Base-by-base conservation (phyloP, 2,888 invertebrate species). In the Calliopum simillimum region DNA sequence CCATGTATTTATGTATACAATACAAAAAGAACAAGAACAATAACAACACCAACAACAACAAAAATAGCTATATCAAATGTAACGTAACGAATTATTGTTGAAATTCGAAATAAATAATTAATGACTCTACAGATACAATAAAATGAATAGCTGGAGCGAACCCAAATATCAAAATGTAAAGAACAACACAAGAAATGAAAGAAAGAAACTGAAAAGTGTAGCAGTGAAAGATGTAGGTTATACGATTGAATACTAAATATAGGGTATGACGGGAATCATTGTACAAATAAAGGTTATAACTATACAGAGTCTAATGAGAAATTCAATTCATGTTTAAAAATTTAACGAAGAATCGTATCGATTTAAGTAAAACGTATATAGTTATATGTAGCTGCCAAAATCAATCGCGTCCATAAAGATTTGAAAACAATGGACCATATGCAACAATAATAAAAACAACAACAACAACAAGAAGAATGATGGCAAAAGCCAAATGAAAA, bases 71-170 rank as follows among this genome's bases (percentile, higher is more conserved):
- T 33, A 6, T 5, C 33, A 8, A 33, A 33, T 25, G 25, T 23
- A 46, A 56, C 56, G 25, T 33, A 25, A 33, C 21, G 13, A 53
- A 53, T 21, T 33, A 33, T 33, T 53, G 53, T 19, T 53, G 53
- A 56, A 56, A 21, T 56, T 56, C 21, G 33, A 63, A 69, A 69
- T 69, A 69, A 69, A 69, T 69, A 69, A 69, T 69, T 69, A 69
- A 69, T 69, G 69, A 62, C 47, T 14, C 56, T 33, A 23, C 8
- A n/a, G 14, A 56, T 23, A 53, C 12, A 21, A 44, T 43, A 16
- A 25, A n/a, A 6, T 21, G 21, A 44, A 43, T 13, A 8, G 33
- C 8, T 19, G 8, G 11, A 44, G 11, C 13, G 23, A 44, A 46
- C 11, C n/a, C 16, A 16, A 21, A 43, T 12, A 21, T 21, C 14